A percentile compares a stretch with the other conserved stretches of the same genome.
Evolutionary conservation across 2,113 vertebrate genomes (phyloP).

Genomic region (Pluvianellus socialis): DNA sequence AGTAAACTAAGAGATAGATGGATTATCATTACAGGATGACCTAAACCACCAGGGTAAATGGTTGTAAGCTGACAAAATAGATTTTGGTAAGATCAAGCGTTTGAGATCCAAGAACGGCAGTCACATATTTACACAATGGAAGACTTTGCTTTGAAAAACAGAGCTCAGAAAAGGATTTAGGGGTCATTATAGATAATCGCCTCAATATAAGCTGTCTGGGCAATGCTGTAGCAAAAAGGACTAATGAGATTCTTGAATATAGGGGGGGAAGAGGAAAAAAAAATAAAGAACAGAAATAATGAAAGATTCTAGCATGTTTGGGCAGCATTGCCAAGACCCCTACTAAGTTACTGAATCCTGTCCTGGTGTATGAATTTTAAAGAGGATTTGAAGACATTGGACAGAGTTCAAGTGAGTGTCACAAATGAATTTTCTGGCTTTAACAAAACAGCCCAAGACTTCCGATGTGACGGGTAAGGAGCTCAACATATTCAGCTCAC

Average conservation of each 20-base stretch:
- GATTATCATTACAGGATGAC: not conserved
- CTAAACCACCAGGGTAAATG: not conserved
- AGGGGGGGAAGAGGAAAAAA: not conserved
- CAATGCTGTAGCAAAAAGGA: slow-evolving; percentile 35
- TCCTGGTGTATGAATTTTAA: slow-evolving; percentile 19
- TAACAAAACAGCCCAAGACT: not conserved
- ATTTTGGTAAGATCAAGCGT: not conserved
- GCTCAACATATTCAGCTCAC: not conserved
- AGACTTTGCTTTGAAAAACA: slow-evolving; percentile 31
- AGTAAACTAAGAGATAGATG: not conserved
- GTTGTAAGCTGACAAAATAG: not conserved
- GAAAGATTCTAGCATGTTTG: slow-evolving; percentile 9
- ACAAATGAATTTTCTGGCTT: slow-evolving; percentile 6
- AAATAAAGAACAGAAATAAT: not conserved
- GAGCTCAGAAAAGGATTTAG: slow-evolving; percentile 43
- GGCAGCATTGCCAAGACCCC: not conserved
- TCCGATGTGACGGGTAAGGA: not conserved
- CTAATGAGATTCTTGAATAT: slow-evolving; percentile 38
- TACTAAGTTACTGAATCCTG: not conserved
- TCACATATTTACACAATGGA: not conserved
- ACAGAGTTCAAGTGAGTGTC: slow-evolving; percentile 22
- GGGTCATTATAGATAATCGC: slow-evolving; percentile 47
- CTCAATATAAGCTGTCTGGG: slow-evolving; percentile 62
- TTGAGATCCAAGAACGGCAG: not conserved
- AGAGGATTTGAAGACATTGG: slow-evolving; percentile 27